Evolutionary conservation across 2,113 vertebrate species (phyloP).

Genomic region (Atlantisia rogersi): DNA sequence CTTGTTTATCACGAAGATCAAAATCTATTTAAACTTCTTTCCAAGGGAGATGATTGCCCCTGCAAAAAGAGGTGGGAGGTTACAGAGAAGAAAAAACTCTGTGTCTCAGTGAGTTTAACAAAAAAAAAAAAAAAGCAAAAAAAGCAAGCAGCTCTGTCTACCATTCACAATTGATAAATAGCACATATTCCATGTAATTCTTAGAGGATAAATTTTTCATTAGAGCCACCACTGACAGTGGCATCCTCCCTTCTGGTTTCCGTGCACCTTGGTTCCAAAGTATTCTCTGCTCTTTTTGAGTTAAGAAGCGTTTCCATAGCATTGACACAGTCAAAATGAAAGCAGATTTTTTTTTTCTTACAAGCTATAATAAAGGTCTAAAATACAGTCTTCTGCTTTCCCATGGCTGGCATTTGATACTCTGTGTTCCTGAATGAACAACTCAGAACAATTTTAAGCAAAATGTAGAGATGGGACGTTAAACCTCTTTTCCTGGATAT

Average conservation of each 20-base stretch:
- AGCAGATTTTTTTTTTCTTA: background rate
- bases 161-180: background rate
- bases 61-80: background rate
- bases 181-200: background rate
- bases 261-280: background rate
- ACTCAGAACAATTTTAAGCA: background rate
- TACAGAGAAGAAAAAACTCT: background rate
- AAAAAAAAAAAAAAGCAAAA: background rate
- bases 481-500: background rate
- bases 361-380: background rate
- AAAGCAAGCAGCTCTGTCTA: background rate
- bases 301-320: background rate
- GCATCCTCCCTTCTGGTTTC: background rate
- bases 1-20: background rate
- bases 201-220: background rate
- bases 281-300: background rate
- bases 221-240: background rate
- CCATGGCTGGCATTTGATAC: background rate
- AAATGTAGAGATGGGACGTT: background rate
- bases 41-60: background rate
- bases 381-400: background rate
- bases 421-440: background rate
- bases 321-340: background rate
- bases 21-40: background rate
- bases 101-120: background rate